These are phyloP conservation scores for Abrostola tripartita DNA, from an alignment of 2,888 invertebrate species.

Conservation along the genomic window DNA sequence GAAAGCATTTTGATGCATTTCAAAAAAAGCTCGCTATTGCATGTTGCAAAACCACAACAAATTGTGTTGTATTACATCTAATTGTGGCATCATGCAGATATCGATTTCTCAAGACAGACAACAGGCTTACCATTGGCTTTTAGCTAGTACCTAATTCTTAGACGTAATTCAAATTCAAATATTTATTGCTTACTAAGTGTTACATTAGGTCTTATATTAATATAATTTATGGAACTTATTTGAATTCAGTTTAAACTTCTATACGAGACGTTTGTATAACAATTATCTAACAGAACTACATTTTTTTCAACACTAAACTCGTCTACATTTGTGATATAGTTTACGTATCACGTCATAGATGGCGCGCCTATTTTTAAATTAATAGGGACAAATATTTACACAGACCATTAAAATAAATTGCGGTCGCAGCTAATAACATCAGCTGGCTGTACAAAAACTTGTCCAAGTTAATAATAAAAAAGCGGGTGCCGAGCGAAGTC, in stretches of 20 bases:
- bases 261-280: too few species aligned
- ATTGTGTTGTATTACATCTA: slow-evolving; percentile 1
- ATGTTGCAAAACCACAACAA: slow-evolving; percentile 15
- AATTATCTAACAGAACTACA: neutral
- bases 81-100: slow-evolving; percentile 3
- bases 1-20: slow-evolving; percentile 6
- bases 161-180: too few species aligned
- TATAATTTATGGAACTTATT: too few species aligned
- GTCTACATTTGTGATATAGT: neutral
- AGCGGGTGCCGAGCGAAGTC: slow-evolving; percentile 33
- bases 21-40: neutral
- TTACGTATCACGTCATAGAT: slow-evolving; percentile 46
- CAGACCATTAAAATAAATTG: slow-evolving; percentile 71
- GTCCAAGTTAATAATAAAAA: slow-evolving; percentile 54
- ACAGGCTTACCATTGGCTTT: too few species aligned
- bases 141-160: too few species aligned
- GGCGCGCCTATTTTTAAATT: slow-evolving; percentile 51
- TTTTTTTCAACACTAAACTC: neutral
- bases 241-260: too few species aligned
- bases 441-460: slow-evolving; percentile 70
- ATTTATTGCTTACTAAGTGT: too few species aligned
- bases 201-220: too few species aligned
- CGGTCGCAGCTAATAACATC: slow-evolving; percentile 63
- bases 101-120: neutral
- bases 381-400: slow-evolving; percentile 67